Evolutionary conservation across 2,888 invertebrate genomes (phyloP).

Genomic region (Cacoxenus indagator): DNA sequence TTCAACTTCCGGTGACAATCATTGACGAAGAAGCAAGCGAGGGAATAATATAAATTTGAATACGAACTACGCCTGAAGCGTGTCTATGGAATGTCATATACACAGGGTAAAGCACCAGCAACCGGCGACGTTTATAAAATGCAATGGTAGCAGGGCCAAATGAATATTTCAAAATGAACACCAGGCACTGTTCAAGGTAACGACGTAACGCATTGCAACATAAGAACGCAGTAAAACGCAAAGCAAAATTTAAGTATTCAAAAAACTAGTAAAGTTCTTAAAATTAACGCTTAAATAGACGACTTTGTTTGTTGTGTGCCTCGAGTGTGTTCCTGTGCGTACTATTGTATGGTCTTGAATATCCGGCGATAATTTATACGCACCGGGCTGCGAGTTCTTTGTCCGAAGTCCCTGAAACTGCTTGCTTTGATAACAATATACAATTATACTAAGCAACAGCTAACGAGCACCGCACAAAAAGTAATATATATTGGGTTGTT

Average conservation of each 20-base stretch:
- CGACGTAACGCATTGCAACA: too few species aligned
- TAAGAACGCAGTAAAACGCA: background rate
- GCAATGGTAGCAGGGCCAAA: slow-evolving; percentile 9
- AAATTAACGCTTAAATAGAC: slow-evolving; percentile 57
- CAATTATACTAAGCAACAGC: too few species aligned
- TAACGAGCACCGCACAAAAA: too few species aligned
- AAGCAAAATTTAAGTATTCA: slow-evolving; percentile 22
- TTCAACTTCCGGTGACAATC: slow-evolving; percentile 68
- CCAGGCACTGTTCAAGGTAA: background rate
- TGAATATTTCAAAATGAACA: slow-evolving; percentile 24
- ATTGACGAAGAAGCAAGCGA: background rate
- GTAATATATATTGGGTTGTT: too few species aligned
- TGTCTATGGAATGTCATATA: background rate
- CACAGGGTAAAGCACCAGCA: background rate
- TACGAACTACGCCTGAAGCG: slow-evolving; percentile 1
- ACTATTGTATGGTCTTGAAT: slow-evolving; percentile 11
- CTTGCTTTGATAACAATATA: too few species aligned
- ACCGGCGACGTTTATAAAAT: background rate
- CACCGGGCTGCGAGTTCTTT: too few species aligned
- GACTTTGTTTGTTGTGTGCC: background rate
- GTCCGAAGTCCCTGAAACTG: too few species aligned
- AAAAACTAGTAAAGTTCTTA: slow-evolving; percentile 22
- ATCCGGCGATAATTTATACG: too few species aligned
- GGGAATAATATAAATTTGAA: slow-evolving; percentile 23
- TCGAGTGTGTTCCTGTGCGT: background rate